A percentile compares a stretch with the other conserved stretches of the same genome.
These are phyloP conservation scores for Drosophila infuscata DNA, from an alignment of 2,888 invertebrate genomes.

Conservation along the genomic window DNA sequence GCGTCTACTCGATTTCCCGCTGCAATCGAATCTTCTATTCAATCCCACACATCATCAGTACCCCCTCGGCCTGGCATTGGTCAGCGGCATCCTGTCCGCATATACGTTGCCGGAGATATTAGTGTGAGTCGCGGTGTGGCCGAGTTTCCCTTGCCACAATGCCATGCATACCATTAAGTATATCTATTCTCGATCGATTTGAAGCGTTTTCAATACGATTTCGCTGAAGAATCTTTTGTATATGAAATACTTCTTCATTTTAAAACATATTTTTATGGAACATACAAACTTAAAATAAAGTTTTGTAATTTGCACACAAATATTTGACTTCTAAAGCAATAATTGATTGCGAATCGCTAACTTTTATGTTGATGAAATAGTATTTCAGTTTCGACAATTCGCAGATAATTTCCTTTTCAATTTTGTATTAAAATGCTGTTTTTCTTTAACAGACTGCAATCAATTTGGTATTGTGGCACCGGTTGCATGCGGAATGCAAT, in stretches of 20 bases:
- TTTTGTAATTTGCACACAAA: neutral
- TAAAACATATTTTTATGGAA: neutral
- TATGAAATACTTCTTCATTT: neutral
- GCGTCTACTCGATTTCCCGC: constrained; percentile 76
- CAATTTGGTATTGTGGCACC: constrained; percentile 83
- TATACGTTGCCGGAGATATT: constrained; percentile 70
- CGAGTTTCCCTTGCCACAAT: neutral
- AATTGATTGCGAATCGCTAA: neutral
- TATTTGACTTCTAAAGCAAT: neutral
- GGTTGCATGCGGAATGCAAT: constrained; percentile 81
- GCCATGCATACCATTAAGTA: neutral
- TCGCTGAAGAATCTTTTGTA: neutral
- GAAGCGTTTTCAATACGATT: too few relatives aligned
- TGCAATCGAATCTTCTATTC: constrained; percentile 66
- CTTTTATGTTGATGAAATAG: neutral
- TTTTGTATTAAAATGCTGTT: neutral
- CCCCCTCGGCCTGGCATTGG: constrained; percentile 69
- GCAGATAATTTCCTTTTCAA: neutral
- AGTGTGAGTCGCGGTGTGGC: constrained; percentile 65
- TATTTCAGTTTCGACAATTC: neutral
- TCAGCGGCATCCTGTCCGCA: constrained; percentile 79
- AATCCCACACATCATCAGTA: constrained; percentile 52
- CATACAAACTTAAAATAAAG: neutral
- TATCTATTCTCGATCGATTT: neutral
- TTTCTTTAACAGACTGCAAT: constrained; percentile 75